Base-by-base conservation (phyloP, 1,140 invertebrate genomes). In the Brachystomella parvula region DNA sequence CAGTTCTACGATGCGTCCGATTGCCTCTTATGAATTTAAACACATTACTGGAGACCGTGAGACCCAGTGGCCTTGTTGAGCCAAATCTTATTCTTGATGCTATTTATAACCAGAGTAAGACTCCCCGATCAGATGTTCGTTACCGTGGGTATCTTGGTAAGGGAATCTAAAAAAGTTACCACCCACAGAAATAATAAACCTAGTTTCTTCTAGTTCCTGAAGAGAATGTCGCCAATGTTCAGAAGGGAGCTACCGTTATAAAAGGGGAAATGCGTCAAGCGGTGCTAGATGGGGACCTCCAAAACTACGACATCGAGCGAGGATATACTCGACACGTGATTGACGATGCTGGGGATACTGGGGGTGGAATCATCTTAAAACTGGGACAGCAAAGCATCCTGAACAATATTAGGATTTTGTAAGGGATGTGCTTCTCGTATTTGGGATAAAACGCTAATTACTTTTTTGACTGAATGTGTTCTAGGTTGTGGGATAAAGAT, bases 271-370 rank as follows among this genome's bases (percentile, higher is more conserved):
- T 94, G 83, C 84, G 88, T 39, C 81, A 85, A 47, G 88, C 87
- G 35, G 79, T 97, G 61, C 79, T 97, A 31, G 92, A 98, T 79
- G 93, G 92, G 6, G 90, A 97, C 78, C 83, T 80, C 35, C 83
- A 83, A 64, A 89, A 85, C 75, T 96, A 96, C 78, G 92, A 96
- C 78, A 89, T 94, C 84, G 93, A 96, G 76, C 82, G 86, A 73
- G 92, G 88, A 60, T 97, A 96, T 76, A 95, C 94, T 0, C 83
- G 93, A 2, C 94, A 98, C 79, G 85, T 87, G 39, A 98, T 98
- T 75, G 89, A 87, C 72, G 92, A 94, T 64, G 79, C 86, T 72
- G 76, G 76, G 28, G 70, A 75, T n/a, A 66, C 69, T 17, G 86
- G 86, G 76, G 83, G 85, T 67, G 88, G 90, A 61, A 96, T 98